Evolutionary conservation across 2,888 invertebrate species (phyloP), one percentile per base, ranked within the genome.

Genomic region (Eupeodes latifasciatus): DNA sequence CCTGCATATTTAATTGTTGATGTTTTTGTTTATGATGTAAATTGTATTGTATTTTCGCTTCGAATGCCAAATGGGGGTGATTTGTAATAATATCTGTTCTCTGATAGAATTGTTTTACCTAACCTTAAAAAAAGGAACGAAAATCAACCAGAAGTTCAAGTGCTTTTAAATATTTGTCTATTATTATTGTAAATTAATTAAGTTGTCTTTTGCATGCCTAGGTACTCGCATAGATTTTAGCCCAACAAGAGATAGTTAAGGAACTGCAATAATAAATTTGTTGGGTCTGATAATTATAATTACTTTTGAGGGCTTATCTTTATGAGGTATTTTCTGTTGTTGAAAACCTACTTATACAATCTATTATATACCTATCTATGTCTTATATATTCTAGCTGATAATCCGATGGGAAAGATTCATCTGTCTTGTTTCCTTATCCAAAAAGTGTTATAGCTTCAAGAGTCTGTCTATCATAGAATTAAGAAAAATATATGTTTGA

Each of bases 81-180:
- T n/a, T 51, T 67, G 51, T 34, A 59, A 11, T 34, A 40, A 27
- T 27, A 27, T 53, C 11, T 40, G 34, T 71, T 78, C 3, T 72
- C 53, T 36, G 44, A 36, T 59, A 59, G 36, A 74, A 36, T 47
- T 66, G 36, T 51, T 80, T 59, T 64, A 76, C 82, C 64, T 87
- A 87, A 87, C 86, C 85, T 85, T 69, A 55, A 85, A 85, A 85
- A 67, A 27, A 27, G 27, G 27, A 27, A 27, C 27, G 27, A 27
- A 27, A 49, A 67, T n/a, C 5, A n/a, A 67, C 5, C 19, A 77
- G 76, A 77, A 77, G 47, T 66, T 12, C 44, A 81, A 67, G 62
- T 34, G 49, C 36, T 53, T 3, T 53, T 44, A 7, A 19, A 16
- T 78, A 78, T 78, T 74, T 67, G 67, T 79, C 61, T 78, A 64